Evolutionary conservation across 2,797 vertebrate genomes (phyloP).

Genomic region (Typhlichthys subterraneus): DNA sequence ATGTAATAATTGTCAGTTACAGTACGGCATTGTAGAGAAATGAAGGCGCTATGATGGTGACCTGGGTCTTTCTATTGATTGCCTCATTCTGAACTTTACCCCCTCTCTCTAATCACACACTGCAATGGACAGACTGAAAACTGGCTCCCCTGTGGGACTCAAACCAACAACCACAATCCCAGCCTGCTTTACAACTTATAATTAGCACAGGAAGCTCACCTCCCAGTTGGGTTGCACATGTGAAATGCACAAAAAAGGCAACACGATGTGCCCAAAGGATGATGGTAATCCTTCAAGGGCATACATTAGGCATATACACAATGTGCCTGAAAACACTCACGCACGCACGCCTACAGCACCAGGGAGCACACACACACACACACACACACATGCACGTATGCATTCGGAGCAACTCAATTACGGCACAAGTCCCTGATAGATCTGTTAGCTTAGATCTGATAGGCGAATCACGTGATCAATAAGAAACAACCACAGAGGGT

Average conservation of each 20-base stretch:
- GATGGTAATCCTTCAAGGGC: conserved; percentile 43
- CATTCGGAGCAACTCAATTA: conserved; percentile 66
- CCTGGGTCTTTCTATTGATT: conserved; percentile 47
- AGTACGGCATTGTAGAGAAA: not conserved
- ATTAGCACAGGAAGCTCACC: conserved; percentile 62
- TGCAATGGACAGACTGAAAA: conserved; percentile 57
- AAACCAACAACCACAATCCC: conserved; percentile 69
- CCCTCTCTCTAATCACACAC: conserved; percentile 62
- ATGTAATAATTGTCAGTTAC: not conserved
- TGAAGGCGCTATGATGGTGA: conserved; percentile 8
- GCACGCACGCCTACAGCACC: not conserved
- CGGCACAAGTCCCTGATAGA: conserved; percentile 62
- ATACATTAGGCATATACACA: conserved; percentile 5
- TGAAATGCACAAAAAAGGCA: conserved; percentile 32
- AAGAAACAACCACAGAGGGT: conserved; percentile 61
- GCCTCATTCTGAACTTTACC: conserved; percentile 54
- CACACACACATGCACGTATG: conserved; percentile 18
- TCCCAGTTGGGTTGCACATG: conserved; percentile 48
- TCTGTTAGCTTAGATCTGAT: conserved; percentile 73
- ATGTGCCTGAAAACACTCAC: conserved; percentile 18
- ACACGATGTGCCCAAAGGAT: conserved; percentile 29
- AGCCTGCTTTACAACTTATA: conserved; percentile 67
- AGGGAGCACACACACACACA: conserved; percentile 14
- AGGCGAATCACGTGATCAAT: conserved; percentile 73
- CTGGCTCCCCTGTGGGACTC: conserved; percentile 68